A percentile compares a stretch with the other conserved stretches of the same genome.
These are phyloP conservation scores for Protaetia brevitarsis DNA, from an alignment of 1,140 invertebrate species.

Conservation along the genomic window DNA sequence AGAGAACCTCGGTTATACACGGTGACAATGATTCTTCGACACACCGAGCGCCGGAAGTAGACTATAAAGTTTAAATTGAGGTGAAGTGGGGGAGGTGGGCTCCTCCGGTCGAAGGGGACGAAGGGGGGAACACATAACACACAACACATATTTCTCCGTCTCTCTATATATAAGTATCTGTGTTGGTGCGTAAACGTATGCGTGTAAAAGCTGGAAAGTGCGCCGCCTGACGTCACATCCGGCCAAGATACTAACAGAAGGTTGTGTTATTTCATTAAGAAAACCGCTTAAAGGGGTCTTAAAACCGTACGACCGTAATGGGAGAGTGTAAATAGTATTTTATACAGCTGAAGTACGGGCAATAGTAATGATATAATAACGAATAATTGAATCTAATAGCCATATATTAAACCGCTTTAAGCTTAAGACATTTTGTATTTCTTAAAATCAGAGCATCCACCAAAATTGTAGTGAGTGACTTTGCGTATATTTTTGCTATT, in stretches of 20 bases:
- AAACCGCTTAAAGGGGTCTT: conserved; percentile 11
- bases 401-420: too few relatives aligned
- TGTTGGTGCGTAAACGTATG: neutral
- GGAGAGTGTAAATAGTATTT: too few relatives aligned
- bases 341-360: too few relatives aligned
- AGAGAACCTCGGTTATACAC: too few relatives aligned
- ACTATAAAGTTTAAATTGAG: conserved; percentile 33
- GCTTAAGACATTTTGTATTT: too few relatives aligned
- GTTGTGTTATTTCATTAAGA: conserved; percentile 18
- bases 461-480: too few relatives aligned
- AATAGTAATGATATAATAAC: too few relatives aligned
- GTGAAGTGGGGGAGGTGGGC: conserved; percentile 17
- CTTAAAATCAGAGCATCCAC: too few relatives aligned
- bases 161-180: conserved; percentile 10
- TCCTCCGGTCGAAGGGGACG: neutral
- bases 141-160: neutral
- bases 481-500: too few relatives aligned
- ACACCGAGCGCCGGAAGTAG: conserved; percentile 26
- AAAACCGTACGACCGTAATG: too few relatives aligned
- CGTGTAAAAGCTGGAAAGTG: conserved; percentile 21
- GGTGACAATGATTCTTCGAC: neutral
- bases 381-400: too few relatives aligned
- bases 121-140: neutral
- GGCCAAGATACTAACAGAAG: conserved; percentile 20
- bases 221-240: conserved; percentile 29